A percentile compares a stretch with the other conserved stretches of the same genome.
Conservation (phyloP, 2,888 invertebrate genomes). For the Pterobdella sp. region DNA sequence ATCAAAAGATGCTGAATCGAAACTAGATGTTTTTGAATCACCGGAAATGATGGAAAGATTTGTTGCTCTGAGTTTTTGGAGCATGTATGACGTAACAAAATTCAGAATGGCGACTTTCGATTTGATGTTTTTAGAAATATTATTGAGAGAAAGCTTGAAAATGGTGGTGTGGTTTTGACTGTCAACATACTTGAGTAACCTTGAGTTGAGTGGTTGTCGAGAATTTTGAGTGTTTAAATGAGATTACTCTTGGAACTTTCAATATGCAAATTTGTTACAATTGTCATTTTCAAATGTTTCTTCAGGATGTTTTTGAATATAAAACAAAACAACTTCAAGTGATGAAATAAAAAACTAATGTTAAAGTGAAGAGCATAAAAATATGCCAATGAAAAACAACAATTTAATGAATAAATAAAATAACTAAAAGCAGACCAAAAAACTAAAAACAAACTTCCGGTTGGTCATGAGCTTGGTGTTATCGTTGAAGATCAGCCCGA, state of each 20-base stretch:
- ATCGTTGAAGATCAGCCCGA: slow-evolving; percentile 53
- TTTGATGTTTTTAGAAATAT: slow-evolving; percentile 47
- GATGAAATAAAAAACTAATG: not conserved
- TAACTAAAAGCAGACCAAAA: not conserved
- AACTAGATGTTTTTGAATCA: not conserved
- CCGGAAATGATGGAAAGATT: not conserved
- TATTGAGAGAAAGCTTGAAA: slow-evolving; percentile 46
- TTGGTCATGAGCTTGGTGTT: slow-evolving; percentile 48
- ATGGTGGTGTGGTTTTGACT: slow-evolving; percentile 50
- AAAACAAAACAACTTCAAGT: no score
- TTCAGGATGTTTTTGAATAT: no score
- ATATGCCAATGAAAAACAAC: not conserved
- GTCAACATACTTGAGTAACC: slow-evolving; percentile 53
- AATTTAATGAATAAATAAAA: not conserved
- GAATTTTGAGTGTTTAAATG: no score
- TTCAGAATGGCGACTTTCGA: slow-evolving; percentile 50
- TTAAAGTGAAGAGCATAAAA: not conserved
- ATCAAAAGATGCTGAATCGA: not conserved
- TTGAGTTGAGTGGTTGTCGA: no score
- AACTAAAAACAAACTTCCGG: not conserved
- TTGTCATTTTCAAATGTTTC: no score
- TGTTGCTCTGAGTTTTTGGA: slow-evolving; percentile 47
- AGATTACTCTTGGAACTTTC: no score
- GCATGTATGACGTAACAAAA: slow-evolving; percentile 53
- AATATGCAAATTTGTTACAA: no score